A percentile compares a stretch with the other conserved stretches of the same genome.
These are phyloP conservation scores for Scomberomorus guttatus DNA, from an alignment of 2,797 vertebrate species.

Conservation along the genomic window DNA sequence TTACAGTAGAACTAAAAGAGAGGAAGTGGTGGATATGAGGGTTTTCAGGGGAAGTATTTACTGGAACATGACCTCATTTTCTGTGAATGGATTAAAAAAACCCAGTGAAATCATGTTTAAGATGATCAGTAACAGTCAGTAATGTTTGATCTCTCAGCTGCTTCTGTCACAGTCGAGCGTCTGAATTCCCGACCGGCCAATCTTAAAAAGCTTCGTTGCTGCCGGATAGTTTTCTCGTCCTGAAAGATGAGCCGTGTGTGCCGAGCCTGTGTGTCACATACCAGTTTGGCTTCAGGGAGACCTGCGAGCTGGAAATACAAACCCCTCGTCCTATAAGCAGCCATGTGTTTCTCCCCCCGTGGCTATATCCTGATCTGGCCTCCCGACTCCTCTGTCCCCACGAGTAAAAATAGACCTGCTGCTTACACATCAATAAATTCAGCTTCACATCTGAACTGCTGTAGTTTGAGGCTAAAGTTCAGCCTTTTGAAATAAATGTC, in stretches of 20 bases:
- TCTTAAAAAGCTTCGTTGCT: neutral
- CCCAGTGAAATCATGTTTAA: no score
- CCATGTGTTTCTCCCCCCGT: conserved; percentile 3
- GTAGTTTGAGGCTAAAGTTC: neutral
- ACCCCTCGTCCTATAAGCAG: conserved; percentile 42
- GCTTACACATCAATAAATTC: conserved; percentile 57
- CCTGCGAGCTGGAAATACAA: conserved; percentile 57
- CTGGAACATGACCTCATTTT: neutral
- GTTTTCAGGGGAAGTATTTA: neutral
- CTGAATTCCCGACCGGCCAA: conserved; percentile 1
- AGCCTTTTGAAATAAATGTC: neutral
- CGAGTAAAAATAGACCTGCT: conserved; percentile 74
- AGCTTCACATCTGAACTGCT: neutral
- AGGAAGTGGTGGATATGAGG: neutral
- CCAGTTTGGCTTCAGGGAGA: conserved; percentile 35
- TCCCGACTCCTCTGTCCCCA: conserved; percentile 38
- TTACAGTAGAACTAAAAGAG: no score
- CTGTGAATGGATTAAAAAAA: neutral
- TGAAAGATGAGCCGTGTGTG: conserved; percentile 61
- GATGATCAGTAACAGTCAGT: neutral
- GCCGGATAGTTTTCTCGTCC: neutral
- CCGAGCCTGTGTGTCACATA: conserved; percentile 48
- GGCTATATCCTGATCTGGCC: conserved; percentile 41
- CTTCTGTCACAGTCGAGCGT: conserved; percentile 11
- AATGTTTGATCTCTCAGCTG: conserved; percentile 9